Evolutionary conservation across 2,113 vertebrate species (phyloP).

Genomic region (Burhinus bistriatus): DNA sequence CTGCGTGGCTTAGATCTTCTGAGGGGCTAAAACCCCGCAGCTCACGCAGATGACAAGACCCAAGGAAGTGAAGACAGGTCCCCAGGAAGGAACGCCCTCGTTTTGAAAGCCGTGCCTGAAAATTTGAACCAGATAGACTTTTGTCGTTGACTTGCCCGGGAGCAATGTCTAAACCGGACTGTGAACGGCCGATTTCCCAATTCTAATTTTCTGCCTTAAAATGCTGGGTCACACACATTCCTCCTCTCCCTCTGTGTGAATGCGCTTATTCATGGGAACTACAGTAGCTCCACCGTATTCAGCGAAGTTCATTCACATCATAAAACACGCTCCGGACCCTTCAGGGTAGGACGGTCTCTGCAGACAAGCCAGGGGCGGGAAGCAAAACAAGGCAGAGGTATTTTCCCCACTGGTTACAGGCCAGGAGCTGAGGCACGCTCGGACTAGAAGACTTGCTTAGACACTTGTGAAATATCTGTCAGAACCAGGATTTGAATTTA

Average conservation of each 20-base stretch:
- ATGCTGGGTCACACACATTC: neutral
- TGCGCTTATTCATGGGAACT: neutral
- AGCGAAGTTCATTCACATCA: neutral
- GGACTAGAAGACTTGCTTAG: neutral
- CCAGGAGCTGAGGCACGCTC: neutral
- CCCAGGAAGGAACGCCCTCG: neutral
- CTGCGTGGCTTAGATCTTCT: rapidly evolving
- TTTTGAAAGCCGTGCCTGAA: neutral
- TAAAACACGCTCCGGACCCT: neutral
- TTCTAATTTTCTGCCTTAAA: neutral
- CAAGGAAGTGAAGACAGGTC: neutral
- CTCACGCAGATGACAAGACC: neutral
- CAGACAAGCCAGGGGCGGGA: neutral
- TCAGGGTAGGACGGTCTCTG: neutral
- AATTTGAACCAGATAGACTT: neutral
- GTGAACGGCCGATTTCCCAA: neutral
- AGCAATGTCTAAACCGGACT: neutral
- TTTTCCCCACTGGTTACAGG: neutral
- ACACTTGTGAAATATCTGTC: neutral
- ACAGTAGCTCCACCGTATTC: neutral
- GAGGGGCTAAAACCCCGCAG: neutral
- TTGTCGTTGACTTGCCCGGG: neutral
- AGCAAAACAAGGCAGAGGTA: neutral
- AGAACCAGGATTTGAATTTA: neutral
- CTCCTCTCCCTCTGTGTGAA: neutral